These are phyloP conservation scores for Polydrusus pterygomalis DNA, from an alignment of 2,888 invertebrate genomes.

Conservation along the genomic window DNA sequence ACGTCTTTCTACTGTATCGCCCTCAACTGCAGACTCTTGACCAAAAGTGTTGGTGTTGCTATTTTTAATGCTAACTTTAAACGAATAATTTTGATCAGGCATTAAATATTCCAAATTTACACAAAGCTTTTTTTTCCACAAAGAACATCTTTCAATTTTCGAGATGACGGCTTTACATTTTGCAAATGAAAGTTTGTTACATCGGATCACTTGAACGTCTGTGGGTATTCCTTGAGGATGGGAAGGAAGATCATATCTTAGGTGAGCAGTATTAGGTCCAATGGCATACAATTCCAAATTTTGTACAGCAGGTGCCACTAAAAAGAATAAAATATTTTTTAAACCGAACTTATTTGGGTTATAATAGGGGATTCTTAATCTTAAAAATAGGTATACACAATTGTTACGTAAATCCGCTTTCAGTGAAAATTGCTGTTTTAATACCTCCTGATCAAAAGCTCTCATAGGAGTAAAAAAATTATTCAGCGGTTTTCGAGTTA, in stretches of 20 bases:
- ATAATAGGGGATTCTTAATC: no score
- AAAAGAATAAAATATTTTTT: slow-evolving; percentile 36
- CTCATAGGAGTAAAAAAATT: no score
- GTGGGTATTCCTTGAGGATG: slow-evolving; percentile 61
- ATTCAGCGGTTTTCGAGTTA: no score
- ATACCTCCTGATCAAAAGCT: no score
- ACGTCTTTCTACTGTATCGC: slow-evolving; percentile 63
- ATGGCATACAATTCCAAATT: slow-evolving; percentile 68
- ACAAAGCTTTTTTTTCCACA: slow-evolving; percentile 67
- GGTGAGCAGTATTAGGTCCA: slow-evolving; percentile 61
- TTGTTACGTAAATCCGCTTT: no score
- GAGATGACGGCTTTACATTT: slow-evolving; percentile 61
- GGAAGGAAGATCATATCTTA: slow-evolving; percentile 66
- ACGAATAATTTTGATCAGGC: slow-evolving; percentile 60
- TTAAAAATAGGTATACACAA: no score
- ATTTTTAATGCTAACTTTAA: slow-evolving; percentile 66
- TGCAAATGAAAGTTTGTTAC: slow-evolving; percentile 61
- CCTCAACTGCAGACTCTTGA: slow-evolving; percentile 59
- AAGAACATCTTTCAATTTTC: slow-evolving; percentile 62
- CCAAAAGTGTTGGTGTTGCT: slow-evolving; percentile 64
- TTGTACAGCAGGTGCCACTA: slow-evolving; percentile 64
- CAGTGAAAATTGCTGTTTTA: no score
- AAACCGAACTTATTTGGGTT: no score
- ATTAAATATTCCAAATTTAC: slow-evolving; percentile 62
- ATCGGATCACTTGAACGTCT: slow-evolving; percentile 62